These are phyloP conservation scores for Eristalis intricaria DNA, from an alignment of 2,888 invertebrate genomes.

Conservation along the genomic window DNA sequence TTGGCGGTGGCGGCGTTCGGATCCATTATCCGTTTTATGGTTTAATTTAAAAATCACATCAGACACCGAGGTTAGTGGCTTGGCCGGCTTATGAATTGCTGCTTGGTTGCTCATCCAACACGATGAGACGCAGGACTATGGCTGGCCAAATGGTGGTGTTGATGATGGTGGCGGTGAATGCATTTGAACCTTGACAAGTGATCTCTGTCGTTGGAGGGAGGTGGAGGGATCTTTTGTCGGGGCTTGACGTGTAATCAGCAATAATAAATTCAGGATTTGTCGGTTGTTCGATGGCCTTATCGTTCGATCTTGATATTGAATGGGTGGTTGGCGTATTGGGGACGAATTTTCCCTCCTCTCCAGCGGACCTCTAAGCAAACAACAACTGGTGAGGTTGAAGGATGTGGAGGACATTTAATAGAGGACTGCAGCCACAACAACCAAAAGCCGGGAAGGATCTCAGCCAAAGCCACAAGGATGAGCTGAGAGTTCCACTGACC, in stretches of 20 bases:
- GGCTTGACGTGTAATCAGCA: background rate
- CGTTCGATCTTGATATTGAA: background rate
- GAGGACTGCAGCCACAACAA: too few relatives aligned
- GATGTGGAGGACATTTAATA: too few relatives aligned
- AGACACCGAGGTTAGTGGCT: conserved; percentile 62
- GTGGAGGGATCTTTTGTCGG: conserved; percentile 38
- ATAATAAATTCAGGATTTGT: too few relatives aligned
- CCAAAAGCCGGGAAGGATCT: too few relatives aligned
- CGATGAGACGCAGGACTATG: background rate
- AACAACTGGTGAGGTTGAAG: too few relatives aligned
- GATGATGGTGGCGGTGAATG: conserved; percentile 6
- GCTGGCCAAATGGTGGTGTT: background rate
- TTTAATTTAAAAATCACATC: conserved; percentile 72
- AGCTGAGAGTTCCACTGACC: too few relatives aligned
- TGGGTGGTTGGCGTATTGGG: background rate
- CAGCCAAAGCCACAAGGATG: too few relatives aligned
- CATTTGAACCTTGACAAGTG: conserved; percentile 56
- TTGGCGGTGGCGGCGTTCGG: background rate
- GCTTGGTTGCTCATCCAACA: conserved; percentile 17
- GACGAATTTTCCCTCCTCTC: too few relatives aligned
- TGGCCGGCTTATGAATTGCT: conserved; percentile 60
- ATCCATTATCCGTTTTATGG: conserved; percentile 70
- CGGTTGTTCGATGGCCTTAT: background rate
- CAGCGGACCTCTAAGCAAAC: too few relatives aligned
- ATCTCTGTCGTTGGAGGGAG: conserved; percentile 13